phyloP scores from a whole-genome alignment of 1,140 invertebrate species.

The Monomorium pharaonis region DNA sequence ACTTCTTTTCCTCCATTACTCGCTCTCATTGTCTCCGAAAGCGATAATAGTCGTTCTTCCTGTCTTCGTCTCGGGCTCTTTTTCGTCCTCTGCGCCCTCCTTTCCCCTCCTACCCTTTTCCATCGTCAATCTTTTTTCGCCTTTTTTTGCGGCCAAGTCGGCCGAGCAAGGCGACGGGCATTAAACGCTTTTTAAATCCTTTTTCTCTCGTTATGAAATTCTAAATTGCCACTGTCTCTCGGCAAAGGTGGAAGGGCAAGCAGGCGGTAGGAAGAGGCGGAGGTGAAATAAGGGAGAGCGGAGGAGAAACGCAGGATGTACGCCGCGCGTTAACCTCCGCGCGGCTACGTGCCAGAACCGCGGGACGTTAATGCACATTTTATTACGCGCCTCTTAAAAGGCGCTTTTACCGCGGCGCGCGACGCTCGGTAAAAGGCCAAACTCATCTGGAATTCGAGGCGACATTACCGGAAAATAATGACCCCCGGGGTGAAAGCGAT shows the following conservation, averaged over 20 bases:
- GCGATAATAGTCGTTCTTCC: slow-evolving; percentile 48
- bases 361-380: slow-evolving; percentile 54
- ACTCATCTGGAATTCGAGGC: slow-evolving; percentile 52
- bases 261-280: background rate
- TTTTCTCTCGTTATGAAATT: slow-evolving; percentile 57
- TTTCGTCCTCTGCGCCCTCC: background rate
- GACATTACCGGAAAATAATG: slow-evolving; percentile 58
- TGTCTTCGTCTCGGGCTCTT: slow-evolving; percentile 19
- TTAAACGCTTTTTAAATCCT: slow-evolving; percentile 49
- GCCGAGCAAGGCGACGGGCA: slow-evolving; percentile 22
- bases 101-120: background rate
- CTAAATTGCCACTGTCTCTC: slow-evolving; percentile 54
- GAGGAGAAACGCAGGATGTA: slow-evolving; percentile 1
- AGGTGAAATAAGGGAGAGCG: background rate
- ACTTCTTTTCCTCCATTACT: slow-evolving; percentile 38
- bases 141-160: slow-evolving; percentile 19
- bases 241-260: slow-evolving; percentile 23
- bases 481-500: slow-evolving; percentile 45
- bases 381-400: slow-evolving; percentile 52
- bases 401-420: slow-evolving; percentile 40
- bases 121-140: background rate
- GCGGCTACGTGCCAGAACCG: slow-evolving; percentile 46
- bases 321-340: slow-evolving; percentile 42
- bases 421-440: slow-evolving; percentile 44
- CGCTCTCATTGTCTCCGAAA: slow-evolving; percentile 50